phyloP scores from a whole-genome alignment of 2,113 vertebrate species.

The Hucho hucho region DNA sequence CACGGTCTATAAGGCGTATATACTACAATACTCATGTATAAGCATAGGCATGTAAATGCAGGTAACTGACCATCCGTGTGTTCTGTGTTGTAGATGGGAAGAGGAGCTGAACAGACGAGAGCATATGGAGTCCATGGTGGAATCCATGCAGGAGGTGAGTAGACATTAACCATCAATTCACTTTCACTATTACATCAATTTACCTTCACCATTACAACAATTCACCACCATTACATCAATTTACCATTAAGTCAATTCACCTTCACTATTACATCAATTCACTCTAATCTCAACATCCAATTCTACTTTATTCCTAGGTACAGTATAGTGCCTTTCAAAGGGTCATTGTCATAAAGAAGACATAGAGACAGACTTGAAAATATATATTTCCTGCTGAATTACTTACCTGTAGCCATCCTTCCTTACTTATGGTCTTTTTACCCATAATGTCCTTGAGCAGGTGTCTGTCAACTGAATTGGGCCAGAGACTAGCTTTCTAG shows the following conservation, averaged over 20 bases:
- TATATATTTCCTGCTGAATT: neutral
- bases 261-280: neutral
- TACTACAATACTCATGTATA: too few species aligned
- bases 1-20: too few species aligned
- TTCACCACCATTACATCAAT: neutral
- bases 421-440: neutral
- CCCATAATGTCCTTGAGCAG: neutral
- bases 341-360: too few species aligned
- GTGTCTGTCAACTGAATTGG: constrained; percentile 10
- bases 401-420: neutral
- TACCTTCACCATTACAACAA: neutral
- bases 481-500: neutral
- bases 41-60: too few species aligned
- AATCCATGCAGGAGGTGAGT: constrained; percentile 88
- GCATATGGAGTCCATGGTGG: constrained; percentile 87
- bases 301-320: neutral
- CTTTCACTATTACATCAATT: neutral
- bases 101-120: constrained; percentile 87
- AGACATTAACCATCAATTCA: constrained; percentile 25
- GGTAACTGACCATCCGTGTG: constrained; percentile 55
- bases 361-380: too few species aligned
- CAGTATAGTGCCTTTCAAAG: neutral
- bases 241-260: constrained; percentile 3
- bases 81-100: constrained; percentile 88
- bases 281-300: neutral